Conservation (phyloP, 2,797 vertebrate species). For the Molossus molossus region DNA sequence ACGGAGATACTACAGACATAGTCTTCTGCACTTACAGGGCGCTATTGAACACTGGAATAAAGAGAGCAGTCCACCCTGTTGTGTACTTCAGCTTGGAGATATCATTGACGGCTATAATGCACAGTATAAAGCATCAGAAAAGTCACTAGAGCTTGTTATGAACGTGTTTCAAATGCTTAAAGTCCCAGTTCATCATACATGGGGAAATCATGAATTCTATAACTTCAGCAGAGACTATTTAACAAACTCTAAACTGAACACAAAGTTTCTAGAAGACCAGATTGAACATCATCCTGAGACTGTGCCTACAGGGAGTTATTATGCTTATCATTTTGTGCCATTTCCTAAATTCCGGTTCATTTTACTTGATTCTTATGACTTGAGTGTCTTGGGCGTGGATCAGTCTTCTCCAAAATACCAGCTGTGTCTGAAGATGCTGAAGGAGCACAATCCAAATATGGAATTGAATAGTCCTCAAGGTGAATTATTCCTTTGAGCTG, state of each 20-base stretch:
- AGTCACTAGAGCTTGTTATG: conserved; percentile 91
- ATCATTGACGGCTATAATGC: conserved; percentile 95
- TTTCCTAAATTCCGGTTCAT: conserved; percentile 92
- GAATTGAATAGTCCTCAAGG: conserved; percentile 94
- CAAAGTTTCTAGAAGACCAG: conserved; percentile 78
- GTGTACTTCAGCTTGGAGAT: conserved; percentile 96
- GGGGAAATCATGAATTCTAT: conserved; percentile 98
- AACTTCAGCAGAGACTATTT: conserved; percentile 94
- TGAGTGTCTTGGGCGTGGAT: conserved; percentile 94
- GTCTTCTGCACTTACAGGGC: conserved; percentile 90
- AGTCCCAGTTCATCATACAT: conserved; percentile 94
- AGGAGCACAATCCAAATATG: conserved; percentile 92
- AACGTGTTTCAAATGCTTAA: conserved; percentile 87
- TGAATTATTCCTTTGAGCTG: conserved; percentile 88
- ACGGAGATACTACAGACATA: conserved; percentile 93
- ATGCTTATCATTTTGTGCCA: conserved; percentile 95
- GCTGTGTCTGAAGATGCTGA: conserved; percentile 90
- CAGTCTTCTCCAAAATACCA: conserved; percentile 89
- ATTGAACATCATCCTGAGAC: conserved; percentile 54
- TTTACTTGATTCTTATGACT: conserved; percentile 95
- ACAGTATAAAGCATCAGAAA: conserved; percentile 87
- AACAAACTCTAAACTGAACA: conserved; percentile 91
- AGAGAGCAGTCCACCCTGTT: conserved; percentile 87
- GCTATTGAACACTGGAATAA: conserved; percentile 91
- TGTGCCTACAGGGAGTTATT: conserved; percentile 85